Evolutionary conservation across 2,113 vertebrate species (phyloP).

Genomic region (Anhinga anhinga): DNA sequence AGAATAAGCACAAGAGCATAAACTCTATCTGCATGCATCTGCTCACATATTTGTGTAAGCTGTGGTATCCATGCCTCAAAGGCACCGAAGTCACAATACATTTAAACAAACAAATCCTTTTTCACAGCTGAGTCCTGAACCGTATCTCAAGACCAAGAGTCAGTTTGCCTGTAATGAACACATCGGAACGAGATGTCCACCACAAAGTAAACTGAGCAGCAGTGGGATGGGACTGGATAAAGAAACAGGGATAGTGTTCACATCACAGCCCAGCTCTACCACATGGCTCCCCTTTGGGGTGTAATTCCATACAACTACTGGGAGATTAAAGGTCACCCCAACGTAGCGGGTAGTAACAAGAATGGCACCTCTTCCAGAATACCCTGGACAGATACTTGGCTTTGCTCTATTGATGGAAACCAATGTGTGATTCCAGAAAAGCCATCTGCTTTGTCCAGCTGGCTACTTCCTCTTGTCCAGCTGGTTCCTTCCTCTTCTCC

Average conservation of each 20-base stretch:
- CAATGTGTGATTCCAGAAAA: background rate
- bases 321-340: background rate
- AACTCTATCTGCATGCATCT: background rate
- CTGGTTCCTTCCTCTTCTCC: background rate
- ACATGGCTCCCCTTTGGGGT: background rate
- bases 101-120: background rate
- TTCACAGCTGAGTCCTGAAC: background rate
- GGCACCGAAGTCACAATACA: background rate
- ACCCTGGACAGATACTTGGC: background rate
- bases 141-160: background rate
- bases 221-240: background rate
- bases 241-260: accelerated
- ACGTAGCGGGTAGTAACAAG: accelerated
- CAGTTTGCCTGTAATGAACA: background rate
- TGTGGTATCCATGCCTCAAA: accelerated
- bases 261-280: background rate
- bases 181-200: background rate
- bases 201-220: background rate
- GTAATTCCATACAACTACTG: background rate
- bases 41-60: background rate
- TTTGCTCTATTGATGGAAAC: background rate
- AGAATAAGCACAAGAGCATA: background rate
- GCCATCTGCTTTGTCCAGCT: background rate
- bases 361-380: background rate
- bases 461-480: background rate